Evolutionary conservation across 2,888 invertebrate genomes (phyloP).

Genomic region (Pomacea canaliculata): DNA sequence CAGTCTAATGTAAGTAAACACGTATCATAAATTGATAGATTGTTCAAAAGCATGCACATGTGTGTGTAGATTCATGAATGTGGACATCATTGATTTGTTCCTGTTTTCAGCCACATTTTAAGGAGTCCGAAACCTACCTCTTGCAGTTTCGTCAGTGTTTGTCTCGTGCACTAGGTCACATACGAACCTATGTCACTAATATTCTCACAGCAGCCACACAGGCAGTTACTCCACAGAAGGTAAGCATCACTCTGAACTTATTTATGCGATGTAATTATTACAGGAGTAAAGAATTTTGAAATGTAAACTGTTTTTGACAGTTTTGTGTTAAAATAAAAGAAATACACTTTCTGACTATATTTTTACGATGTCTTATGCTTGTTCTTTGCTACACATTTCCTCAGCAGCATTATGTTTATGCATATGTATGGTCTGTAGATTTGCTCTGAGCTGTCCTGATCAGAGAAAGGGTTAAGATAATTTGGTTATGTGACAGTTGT

Average conservation of each 20-base stretch:
- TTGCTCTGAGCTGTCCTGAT: too few species aligned
- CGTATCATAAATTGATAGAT: not conserved
- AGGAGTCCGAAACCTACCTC: constrained; percentile 85
- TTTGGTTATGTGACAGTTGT: too few species aligned
- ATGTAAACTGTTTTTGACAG: not conserved
- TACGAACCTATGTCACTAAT: constrained; percentile 83
- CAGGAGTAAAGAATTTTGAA: not conserved
- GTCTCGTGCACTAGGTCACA: constrained; percentile 82
- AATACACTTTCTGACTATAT: too few species aligned
- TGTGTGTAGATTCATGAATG: too few species aligned
- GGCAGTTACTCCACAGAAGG: constrained; percentile 74
- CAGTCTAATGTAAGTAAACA: constrained; percentile 80
- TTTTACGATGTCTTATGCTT: too few species aligned
- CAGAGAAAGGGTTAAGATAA: too few species aligned
- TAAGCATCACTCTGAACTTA: constrained; percentile 29
- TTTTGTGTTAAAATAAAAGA: not conserved
- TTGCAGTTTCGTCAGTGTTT: constrained; percentile 89
- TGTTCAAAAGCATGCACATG: not conserved
- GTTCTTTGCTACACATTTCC: too few species aligned
- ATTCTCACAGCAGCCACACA: constrained; percentile 85
- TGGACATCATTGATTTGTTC: not conserved
- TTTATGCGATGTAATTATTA: not conserved
- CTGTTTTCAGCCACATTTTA: constrained; percentile 79
- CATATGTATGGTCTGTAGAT: too few species aligned
- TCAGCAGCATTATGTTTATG: too few species aligned